These are phyloP conservation scores for Neotoxoptera formosana DNA, from an alignment of 1,140 invertebrate species.

Conservation along the genomic window DNA sequence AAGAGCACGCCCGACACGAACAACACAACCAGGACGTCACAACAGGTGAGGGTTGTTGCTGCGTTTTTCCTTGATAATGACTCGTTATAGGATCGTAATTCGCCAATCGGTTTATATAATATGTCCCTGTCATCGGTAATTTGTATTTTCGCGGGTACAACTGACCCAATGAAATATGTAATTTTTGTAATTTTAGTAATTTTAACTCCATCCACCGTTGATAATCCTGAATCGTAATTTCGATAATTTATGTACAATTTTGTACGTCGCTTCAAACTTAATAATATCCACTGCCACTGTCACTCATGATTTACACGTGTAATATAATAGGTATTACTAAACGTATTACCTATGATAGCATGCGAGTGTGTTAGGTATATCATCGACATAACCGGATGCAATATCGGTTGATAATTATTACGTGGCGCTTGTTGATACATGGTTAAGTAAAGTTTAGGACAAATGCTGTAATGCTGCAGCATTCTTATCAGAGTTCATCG, in stretches of 20 bases:
- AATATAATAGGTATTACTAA: background rate
- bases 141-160: background rate
- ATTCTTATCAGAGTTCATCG: background rate
- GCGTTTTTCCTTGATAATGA: background rate
- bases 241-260: background rate
- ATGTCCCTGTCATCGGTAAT: background rate
- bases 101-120: background rate
- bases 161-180: background rate
- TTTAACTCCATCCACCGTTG: no score
- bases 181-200: no score
- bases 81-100: background rate
- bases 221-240: background rate
- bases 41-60: conserved; percentile 23
- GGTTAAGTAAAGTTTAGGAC: background rate
- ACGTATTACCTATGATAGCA: background rate
- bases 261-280: background rate
- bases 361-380: background rate
- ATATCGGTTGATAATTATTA: background rate
- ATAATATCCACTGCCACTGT: background rate
- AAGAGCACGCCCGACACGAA: conserved; percentile 53
- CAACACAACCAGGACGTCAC: conserved; percentile 52
- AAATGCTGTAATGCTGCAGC: background rate
- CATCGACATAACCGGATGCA: background rate
- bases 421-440: background rate
- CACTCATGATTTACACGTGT: background rate